phyloP scores from a whole-genome alignment of 2,797 vertebrate genomes.

The Anguilla megastoma region DNA sequence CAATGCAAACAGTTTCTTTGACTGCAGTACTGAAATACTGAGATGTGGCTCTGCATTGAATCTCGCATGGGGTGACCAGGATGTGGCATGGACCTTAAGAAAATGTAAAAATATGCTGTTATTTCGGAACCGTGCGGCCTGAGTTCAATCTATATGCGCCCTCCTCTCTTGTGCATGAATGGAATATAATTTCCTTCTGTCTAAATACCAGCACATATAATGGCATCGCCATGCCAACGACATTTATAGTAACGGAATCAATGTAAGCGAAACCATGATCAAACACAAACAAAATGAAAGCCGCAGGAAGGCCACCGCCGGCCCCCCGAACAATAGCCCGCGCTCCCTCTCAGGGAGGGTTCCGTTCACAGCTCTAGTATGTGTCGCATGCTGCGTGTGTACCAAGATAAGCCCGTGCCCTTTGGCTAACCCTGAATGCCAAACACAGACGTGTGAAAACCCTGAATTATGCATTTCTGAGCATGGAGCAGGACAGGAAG shows the following conservation, averaged over 20 bases:
- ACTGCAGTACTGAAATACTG: background rate
- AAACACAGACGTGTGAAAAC: constrained; percentile 10
- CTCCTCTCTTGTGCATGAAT: background rate
- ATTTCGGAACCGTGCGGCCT: background rate
- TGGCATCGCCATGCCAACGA: constrained; percentile 5
- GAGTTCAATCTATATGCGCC: background rate
- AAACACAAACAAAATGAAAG: constrained; percentile 16
- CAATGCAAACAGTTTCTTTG: background rate
- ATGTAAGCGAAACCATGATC: constrained; percentile 14
- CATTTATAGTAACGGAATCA: constrained; percentile 14
- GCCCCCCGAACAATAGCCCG: background rate
- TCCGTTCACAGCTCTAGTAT: background rate
- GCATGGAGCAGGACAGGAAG: background rate
- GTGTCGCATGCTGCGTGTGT: background rate
- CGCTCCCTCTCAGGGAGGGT: background rate
- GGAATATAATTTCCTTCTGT: constrained; percentile 10
- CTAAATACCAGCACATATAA: constrained; percentile 11
- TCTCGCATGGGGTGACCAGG: background rate
- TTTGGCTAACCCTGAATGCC: constrained; percentile 14
- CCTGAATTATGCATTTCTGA: constrained; percentile 26
- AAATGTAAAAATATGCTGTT: background rate
- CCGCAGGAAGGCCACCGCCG: background rate
- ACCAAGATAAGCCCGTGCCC: background rate
- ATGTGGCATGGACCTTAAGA: background rate
- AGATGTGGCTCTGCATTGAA: background rate